phyloP scores from a whole-genome alignment of 1,140 invertebrate genomes.

The Bacillus rossius region DNA sequence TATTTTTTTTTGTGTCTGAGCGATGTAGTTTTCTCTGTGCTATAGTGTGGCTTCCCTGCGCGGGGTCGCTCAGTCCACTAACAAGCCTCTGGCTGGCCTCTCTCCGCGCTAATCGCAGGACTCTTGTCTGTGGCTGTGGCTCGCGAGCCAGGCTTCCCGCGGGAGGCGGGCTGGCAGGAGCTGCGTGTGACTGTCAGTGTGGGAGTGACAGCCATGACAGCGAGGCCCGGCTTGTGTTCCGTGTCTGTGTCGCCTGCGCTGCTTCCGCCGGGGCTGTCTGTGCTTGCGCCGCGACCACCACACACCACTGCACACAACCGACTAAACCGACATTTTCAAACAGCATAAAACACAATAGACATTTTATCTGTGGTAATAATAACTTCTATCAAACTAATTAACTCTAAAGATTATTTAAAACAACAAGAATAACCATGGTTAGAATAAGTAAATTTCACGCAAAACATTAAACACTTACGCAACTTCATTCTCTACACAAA shows the following conservation, averaged over 20 bases:
- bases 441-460: too few relatives aligned
- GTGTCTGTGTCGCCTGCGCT: conserved; percentile 11
- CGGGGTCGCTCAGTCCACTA: too few relatives aligned
- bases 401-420: too few relatives aligned
- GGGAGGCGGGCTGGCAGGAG: background rate
- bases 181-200: background rate
- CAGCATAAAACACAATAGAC: background rate
- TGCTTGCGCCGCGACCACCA: background rate
- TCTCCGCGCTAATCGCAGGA: background rate
- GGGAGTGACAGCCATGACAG: background rate
- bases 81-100: background rate
- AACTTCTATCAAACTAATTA: background rate
- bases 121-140: background rate
- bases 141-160: background rate
- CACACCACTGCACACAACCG: background rate
- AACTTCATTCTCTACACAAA: too few relatives aligned
- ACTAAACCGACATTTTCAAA: background rate
- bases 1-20: too few relatives aligned
- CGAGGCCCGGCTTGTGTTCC: background rate
- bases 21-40: too few relatives aligned
- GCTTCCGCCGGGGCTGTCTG: background rate
- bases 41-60: too few relatives aligned
- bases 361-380: background rate
- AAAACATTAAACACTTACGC: too few relatives aligned
- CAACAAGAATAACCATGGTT: too few relatives aligned